Evolutionary conservation across 1,140 invertebrate species (phyloP), one percentile per base, ranked within the genome.

Genomic region (Harpegnathos saltator): DNA sequence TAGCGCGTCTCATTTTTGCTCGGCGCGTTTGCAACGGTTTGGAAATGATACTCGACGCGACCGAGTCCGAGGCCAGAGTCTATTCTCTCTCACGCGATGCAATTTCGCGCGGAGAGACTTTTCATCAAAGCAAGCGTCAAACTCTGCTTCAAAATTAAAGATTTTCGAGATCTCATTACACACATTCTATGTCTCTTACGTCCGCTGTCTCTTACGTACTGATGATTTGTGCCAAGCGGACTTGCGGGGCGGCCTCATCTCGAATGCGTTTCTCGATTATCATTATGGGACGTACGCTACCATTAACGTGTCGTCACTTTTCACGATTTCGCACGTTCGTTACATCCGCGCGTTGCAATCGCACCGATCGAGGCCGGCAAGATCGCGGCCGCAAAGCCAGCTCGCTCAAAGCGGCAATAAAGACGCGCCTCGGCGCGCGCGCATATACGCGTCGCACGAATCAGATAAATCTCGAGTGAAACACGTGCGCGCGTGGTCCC

Each of bases 391-490:
- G 63, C 24, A 71, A 80, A 48, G 22, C 44, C 54, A 22, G 50
- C 54, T 19, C 56, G 58, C n/a, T 61, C 33, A 14, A 58, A 58
- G 19, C 50, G 63, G 15, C 52, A 78, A 78, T 69, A 69, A 54
- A 80, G 52, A 58, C 52, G 9, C 26, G 17, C 17, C 19, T 65
- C 73, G 19, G 38, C 19, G 22, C 54, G 19, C 56, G 56, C 38
- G 56, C 33, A 22, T n/a, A 56, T 56, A 59, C 50, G 24, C 22
- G 22, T 24, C 24, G 59, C 72, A 52, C 71, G 72, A 83, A 65
- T 75, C 50, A 81, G 75, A 81, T 81, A 84, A 84, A 82, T 84
- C 65, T 84, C 44, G 75, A 81, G 75, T 81, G 69, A 63, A 71
- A 81, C 74, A 80, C 82, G 65, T 69, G 52, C 73, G 44, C 59